phyloP scores from a whole-genome alignment of 1,140 invertebrate species.

The Colletes latitarsis region DNA sequence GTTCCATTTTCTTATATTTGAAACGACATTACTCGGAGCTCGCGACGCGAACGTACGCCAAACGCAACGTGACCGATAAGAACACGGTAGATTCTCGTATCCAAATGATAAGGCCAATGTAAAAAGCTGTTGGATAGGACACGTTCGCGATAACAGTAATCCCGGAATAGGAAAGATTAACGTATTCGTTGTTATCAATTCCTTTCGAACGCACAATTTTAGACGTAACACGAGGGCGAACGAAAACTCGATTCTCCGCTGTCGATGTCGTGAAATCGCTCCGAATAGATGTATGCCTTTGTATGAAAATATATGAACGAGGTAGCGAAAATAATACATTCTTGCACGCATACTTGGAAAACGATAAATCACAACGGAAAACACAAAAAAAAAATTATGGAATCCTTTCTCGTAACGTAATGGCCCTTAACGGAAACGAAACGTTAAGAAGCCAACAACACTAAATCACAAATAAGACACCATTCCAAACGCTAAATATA shows the following conservation, averaged over 20 bases:
- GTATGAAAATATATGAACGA: slow-evolving; percentile 22
- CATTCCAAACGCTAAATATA: slow-evolving; percentile 34
- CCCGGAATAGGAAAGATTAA: not conserved
- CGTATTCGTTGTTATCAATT: not conserved
- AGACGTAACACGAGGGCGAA: no score
- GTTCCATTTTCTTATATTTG: not conserved
- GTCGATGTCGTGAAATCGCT: not conserved
- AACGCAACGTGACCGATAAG: not conserved
- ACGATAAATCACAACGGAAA: slow-evolving; percentile 17
- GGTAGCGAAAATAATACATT: slow-evolving; percentile 33
- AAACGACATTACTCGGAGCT: not conserved
- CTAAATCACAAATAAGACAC: slow-evolving; percentile 34
- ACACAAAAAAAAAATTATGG: slow-evolving; percentile 20
- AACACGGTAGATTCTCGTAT: not conserved
- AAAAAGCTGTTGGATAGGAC: not conserved
- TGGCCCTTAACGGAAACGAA: slow-evolving; percentile 12
- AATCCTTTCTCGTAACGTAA: slow-evolving; percentile 20
- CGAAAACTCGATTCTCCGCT: no score
- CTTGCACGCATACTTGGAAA: slow-evolving; percentile 18
- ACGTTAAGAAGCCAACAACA: slow-evolving; percentile 23
- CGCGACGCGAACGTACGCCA: not conserved
- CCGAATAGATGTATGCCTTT: not conserved
- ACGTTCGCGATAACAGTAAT: not conserved
- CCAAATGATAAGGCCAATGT: not conserved
- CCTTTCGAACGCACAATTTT: not conserved